phyloP scores from a whole-genome alignment of 1,140 invertebrate genomes.

The Pogonomyrmex californicus region DNA sequence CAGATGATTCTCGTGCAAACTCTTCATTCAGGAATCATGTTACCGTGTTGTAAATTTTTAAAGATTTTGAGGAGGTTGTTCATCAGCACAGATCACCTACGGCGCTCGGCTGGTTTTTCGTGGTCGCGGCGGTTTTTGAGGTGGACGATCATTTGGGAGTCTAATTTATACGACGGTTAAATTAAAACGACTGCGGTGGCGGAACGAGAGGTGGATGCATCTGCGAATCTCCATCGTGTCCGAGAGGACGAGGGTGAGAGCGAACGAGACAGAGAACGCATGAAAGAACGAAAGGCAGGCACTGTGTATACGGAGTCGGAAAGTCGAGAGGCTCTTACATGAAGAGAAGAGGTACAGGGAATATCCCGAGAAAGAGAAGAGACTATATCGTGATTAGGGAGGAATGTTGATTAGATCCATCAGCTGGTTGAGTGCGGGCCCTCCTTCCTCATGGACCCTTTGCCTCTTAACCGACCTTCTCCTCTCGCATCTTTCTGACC shows the following conservation, averaged over 20 bases:
- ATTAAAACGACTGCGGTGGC: slow-evolving; percentile 81
- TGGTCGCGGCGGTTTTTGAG: slow-evolving; percentile 69
- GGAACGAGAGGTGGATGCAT: slow-evolving; percentile 60
- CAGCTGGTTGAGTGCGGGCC: slow-evolving; percentile 80
- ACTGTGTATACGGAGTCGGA: slow-evolving; percentile 60
- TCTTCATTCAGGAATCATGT: neutral
- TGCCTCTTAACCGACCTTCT: slow-evolving; percentile 69
- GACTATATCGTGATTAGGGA: slow-evolving; percentile 81
- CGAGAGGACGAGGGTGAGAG: slow-evolving; percentile 33
- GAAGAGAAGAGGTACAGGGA: slow-evolving; percentile 63
- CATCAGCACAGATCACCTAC: slow-evolving; percentile 57
- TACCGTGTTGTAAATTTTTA: slow-evolving; percentile 38
- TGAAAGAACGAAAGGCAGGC: slow-evolving; percentile 60
- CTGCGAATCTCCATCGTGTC: slow-evolving; percentile 69
- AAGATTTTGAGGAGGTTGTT: slow-evolving; percentile 38
- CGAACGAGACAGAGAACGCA: slow-evolving; percentile 36
- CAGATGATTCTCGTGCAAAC: slow-evolving; percentile 15
- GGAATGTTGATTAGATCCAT: slow-evolving; percentile 86
- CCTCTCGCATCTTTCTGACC: slow-evolving; percentile 55
- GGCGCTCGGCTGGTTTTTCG: slow-evolving; percentile 62
- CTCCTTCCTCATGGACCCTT: slow-evolving; percentile 68
- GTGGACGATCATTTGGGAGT: slow-evolving; percentile 80
- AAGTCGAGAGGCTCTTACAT: slow-evolving; percentile 59
- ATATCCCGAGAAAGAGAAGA: slow-evolving; percentile 56
- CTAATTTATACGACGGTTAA: slow-evolving; percentile 84